Conservation (phyloP, 2,113 vertebrate genomes). For the Otus sunia region DNA sequence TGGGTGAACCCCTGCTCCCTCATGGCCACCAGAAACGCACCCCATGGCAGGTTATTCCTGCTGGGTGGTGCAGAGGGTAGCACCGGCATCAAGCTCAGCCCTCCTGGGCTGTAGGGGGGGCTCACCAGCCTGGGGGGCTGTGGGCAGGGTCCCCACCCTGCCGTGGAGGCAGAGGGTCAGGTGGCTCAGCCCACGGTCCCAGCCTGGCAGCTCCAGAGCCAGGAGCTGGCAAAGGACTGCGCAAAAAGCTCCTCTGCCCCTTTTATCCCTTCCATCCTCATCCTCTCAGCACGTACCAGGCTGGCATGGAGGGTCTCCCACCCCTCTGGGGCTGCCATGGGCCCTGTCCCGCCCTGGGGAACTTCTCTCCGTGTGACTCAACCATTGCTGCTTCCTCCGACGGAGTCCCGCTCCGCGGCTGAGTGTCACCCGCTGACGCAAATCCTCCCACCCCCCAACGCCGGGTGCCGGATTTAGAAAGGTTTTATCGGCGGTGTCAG, state of each 20-base stretch:
- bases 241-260: background rate
- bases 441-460: slow-evolving; percentile 47
- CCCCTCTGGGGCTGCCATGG: background rate
- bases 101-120: background rate
- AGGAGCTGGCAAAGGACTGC: background rate
- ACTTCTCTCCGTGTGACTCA: slow-evolving; percentile 18
- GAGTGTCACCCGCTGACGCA: slow-evolving; percentile 47
- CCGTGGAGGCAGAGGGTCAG: background rate
- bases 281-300: background rate
- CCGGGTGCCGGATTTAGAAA: slow-evolving; percentile 17
- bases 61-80: background rate
- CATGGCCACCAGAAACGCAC: background rate
- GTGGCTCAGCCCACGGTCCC: background rate
- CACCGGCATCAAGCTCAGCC: background rate
- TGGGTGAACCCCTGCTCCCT: background rate
- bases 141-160: rapidly evolving
- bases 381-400: background rate
- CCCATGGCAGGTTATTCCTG: background rate
- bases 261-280: background rate
- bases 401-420: slow-evolving; percentile 24
- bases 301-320: background rate
- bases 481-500: background rate
- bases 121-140: background rate
- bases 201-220: background rate
- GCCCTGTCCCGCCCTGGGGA: background rate